A percentile compares a stretch with the other conserved stretches of the same genome.
Conservation (phyloP, 2,888 invertebrate species). For the Andrena minutula region DNA sequence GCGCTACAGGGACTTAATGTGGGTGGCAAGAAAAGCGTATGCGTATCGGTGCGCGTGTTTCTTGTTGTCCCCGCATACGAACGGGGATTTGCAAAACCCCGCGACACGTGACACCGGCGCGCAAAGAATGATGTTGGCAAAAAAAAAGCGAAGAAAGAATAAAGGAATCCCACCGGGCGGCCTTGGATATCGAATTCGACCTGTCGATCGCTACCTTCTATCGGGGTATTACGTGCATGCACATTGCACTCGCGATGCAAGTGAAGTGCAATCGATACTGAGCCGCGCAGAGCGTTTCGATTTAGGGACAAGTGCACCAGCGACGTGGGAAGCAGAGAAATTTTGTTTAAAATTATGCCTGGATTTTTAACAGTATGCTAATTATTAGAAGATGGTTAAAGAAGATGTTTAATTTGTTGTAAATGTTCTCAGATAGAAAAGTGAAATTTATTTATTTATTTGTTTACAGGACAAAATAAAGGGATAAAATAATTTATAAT, state of each 20-base stretch:
- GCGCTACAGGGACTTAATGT: slow-evolving; percentile 43
- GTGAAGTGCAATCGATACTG: slow-evolving; percentile 46
- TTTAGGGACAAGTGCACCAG: slow-evolving; percentile 11
- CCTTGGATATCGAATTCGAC: slow-evolving; percentile 65
- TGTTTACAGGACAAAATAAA: too few species aligned
- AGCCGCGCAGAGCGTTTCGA: slow-evolving; percentile 20
- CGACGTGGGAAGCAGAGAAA: background rate
- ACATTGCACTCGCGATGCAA: slow-evolving; percentile 10
- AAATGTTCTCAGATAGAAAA: too few species aligned
- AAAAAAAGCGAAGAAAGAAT: background rate
- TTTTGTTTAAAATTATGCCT: background rate
- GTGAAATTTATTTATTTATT: too few species aligned
- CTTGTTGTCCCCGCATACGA: slow-evolving; percentile 25
- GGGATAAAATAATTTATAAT: too few species aligned
- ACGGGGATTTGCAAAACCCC: slow-evolving; percentile 33
- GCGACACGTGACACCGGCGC: slow-evolving; percentile 42
- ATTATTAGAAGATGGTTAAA: too few species aligned
- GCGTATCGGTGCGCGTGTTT: slow-evolving; percentile 23
- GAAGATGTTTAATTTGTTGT: too few species aligned
- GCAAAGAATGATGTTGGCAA: slow-evolving; percentile 26
- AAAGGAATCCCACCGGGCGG: slow-evolving; percentile 46
- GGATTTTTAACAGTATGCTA: too few species aligned
- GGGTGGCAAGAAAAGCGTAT: slow-evolving; percentile 56
- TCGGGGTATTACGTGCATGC: slow-evolving; percentile 22
- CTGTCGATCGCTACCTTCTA: slow-evolving; percentile 46